Evolutionary conservation across 2,797 vertebrate genomes (phyloP).

Genomic region (Cyclura pinguis): DNA sequence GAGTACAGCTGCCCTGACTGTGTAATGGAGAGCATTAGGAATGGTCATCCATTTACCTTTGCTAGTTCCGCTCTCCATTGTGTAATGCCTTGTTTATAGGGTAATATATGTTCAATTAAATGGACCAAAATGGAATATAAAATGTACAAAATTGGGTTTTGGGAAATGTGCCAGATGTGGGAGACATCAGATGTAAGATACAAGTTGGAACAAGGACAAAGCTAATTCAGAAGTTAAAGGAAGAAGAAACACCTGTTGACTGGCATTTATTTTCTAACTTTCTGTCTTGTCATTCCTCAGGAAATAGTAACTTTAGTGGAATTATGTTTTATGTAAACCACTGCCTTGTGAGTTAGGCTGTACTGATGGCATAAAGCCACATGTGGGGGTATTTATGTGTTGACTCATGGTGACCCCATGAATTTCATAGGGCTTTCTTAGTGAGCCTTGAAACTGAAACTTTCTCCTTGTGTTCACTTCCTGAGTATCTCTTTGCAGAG

Average conservation of each 20-base stretch:
- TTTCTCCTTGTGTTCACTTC: no score
- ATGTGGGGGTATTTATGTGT: no score
- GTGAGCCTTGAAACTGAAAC: no score
- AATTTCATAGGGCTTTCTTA: no score
- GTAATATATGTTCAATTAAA: slow-evolving; percentile 11
- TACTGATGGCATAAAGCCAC: no score
- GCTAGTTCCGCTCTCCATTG: neutral
- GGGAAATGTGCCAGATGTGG: slow-evolving; percentile 3
- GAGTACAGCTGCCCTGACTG: neutral
- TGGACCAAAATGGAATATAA: neutral
- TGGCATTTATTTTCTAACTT: neutral
- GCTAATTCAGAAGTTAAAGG: slow-evolving; percentile 2
- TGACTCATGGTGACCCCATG: no score
- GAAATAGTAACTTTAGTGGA: neutral
- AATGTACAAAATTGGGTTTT: slow-evolving; percentile 7
- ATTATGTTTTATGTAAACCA: neutral
- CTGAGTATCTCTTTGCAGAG: no score
- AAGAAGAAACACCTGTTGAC: neutral
- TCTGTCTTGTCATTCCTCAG: neutral
- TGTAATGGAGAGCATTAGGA: slow-evolving; percentile 15
- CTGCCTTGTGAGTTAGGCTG: neutral
- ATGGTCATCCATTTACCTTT: neutral
- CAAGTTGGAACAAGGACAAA: neutral
- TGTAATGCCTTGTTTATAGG: slow-evolving; percentile 16
- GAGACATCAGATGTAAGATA: neutral